phyloP scores from a whole-genome alignment of 2,797 vertebrate species.

The Chaetophractus vellerosus region DNA sequence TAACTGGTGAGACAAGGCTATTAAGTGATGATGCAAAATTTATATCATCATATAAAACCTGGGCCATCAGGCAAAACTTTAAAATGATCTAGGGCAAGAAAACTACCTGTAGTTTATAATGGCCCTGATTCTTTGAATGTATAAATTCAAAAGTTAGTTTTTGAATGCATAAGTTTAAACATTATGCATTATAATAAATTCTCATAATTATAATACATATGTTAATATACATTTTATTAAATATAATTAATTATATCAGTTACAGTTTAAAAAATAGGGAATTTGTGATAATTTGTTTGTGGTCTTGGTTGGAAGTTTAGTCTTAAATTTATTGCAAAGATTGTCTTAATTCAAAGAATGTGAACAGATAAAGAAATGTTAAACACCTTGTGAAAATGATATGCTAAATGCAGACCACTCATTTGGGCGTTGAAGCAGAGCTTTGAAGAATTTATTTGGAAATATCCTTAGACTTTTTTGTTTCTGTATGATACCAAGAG shows the following conservation, averaged over 20 bases:
- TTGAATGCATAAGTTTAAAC: not conserved
- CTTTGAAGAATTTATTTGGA: not conserved
- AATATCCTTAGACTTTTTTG: not conserved
- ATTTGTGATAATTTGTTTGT: not conserved
- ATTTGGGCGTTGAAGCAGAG: fast-evolving
- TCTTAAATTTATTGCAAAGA: not conserved
- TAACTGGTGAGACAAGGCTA: too few relatives aligned
- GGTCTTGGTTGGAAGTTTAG: not conserved
- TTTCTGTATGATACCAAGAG: not conserved
- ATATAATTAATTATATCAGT: constrained; percentile 41
- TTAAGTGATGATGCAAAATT: fast-evolving
- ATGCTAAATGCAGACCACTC: fast-evolving
- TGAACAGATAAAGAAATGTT: not conserved
- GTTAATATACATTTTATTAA: not conserved
- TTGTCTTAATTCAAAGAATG: not conserved
- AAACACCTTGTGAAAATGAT: fast-evolving
- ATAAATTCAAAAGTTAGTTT: not conserved
- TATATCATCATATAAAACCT: not conserved
- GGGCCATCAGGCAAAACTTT: not conserved
- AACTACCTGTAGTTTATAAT: not conserved
- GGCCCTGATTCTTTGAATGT: not conserved
- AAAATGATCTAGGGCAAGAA: not conserved
- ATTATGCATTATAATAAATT: not conserved
- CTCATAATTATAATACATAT: too few relatives aligned
- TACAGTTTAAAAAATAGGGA: not conserved